Percentiles rank a stretch among this genome's conserved stretches.
Evolutionary conservation across 2,797 vertebrate species (phyloP).

Genomic region (Nyctibius grandis): DNA sequence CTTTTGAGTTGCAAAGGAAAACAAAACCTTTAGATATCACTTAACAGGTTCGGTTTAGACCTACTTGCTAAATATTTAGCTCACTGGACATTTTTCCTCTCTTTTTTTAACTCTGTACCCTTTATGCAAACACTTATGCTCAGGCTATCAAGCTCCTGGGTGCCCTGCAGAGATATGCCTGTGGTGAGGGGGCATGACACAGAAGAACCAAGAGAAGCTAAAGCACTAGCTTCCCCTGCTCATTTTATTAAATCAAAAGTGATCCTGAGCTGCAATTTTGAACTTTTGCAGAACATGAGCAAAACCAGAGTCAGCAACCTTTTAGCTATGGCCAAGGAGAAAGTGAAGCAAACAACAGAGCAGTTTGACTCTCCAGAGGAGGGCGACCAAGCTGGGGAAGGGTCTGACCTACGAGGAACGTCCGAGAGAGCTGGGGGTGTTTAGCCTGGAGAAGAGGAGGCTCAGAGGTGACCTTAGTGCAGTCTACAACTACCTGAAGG

Average conservation of each 20-base stretch:
- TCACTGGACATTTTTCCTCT: neutral
- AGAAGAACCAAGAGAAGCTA: neutral
- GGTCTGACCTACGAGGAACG: too few species aligned
- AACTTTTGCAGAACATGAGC: neutral
- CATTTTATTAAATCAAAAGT: neutral
- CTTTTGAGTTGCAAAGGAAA: neutral
- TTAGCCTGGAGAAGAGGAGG: too few species aligned
- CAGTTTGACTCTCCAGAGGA: too few species aligned
- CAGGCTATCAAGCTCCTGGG: neutral
- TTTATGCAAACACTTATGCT: neutral
- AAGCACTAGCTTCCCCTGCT: neutral
- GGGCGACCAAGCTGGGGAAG: too few species aligned
- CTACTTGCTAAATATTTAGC: neutral
- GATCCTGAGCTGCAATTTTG: neutral
- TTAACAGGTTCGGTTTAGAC: neutral
- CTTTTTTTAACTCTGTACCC: too few species aligned
- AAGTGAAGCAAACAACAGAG: neutral
- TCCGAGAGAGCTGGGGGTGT: too few species aligned
- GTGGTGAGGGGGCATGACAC: accelerated
- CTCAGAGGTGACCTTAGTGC: too few species aligned
- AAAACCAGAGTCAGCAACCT: neutral
- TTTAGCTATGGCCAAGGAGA: neutral
- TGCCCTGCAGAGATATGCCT: neutral
- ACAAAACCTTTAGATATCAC: neutral
- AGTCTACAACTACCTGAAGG: too few species aligned